Conservation (phyloP, 2,797 vertebrate species). For the Odontamblyopus lacepedii region DNA sequence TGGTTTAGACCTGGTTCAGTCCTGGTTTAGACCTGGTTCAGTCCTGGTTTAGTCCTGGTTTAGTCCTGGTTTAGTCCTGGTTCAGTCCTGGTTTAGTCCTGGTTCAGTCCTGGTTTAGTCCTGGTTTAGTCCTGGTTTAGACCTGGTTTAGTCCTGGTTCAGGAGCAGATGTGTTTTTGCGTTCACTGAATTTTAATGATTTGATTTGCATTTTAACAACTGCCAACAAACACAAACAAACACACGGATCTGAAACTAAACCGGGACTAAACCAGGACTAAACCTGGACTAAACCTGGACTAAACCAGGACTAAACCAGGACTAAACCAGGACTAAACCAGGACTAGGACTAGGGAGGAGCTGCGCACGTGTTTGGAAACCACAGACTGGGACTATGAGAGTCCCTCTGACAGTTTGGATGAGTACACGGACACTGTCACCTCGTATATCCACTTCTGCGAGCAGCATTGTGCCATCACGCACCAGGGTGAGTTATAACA, state of each 20-base stretch:
- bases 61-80: neutral
- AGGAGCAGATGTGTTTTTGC: neutral
- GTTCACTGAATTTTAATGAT: neutral
- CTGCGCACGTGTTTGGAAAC: too few species aligned
- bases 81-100: neutral
- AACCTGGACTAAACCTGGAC: neutral
- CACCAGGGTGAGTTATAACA: too few species aligned
- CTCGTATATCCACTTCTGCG: too few species aligned
- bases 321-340: too few species aligned
- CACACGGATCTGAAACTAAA: neutral
- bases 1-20: neutral
- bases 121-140: neutral
- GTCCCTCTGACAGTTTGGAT: too few species aligned
- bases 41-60: neutral
- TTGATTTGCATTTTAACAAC: neutral
- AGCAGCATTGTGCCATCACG: too few species aligned
- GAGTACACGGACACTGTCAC: too few species aligned
- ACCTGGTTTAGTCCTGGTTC: neutral
- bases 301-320: too few species aligned
- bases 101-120: neutral
- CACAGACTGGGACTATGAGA: too few species aligned
- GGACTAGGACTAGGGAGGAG: too few species aligned
- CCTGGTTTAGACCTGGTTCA: neutral
- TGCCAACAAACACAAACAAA: neutral
- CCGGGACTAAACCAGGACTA: slow-evolving; percentile 2